Evolutionary conservation across 2,888 invertebrate species (phyloP), one percentile per base, ranked within the genome.

Genomic region (Cremastobaeus sp.): DNA sequence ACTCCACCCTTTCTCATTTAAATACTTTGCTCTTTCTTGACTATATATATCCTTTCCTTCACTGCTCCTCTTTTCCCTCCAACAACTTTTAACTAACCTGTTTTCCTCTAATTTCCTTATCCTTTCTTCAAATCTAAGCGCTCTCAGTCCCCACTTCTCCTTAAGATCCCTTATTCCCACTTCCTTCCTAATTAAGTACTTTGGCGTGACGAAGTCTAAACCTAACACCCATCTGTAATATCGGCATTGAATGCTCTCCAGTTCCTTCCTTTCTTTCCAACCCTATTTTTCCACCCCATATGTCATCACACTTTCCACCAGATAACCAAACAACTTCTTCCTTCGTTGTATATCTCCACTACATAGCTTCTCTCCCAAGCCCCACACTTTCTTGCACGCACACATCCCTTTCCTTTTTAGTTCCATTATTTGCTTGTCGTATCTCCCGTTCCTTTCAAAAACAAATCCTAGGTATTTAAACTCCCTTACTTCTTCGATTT

Each of bases 191-290:
- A 52, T 25, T 1, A 50, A 15, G 8, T 66, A 66, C 5, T 15
- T 35, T 1, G 55, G 65, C 1, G 65, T 66, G 11, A 25, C 17
- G 15, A 34, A 41, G 8, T 55, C 55, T 20, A 66, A 39, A 8
- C 47, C 25, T 12, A 66, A 8, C 0, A 66, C 30, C 65, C 65
- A 66, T 39, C 47, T 66, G 20, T 37, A 30, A 20, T 41, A 48
- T 11, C 39, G 32, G 5, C 8, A 1, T 35, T 57, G 43, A 21
- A 71, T n/a, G n/a, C n/a, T n/a, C n/a, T n/a, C n/a, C n/a, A n/a
- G n/a, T n/a, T n/a, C n/a, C n/a, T n/a, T n/a, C n/a, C 32, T 32
- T 32, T 32, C 32, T 8, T 3, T 30, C 28, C 39, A 55, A 37
- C 55, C 12, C 66, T 48, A 55, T 32, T 57, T 11, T 47, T 47